Evolutionary conservation across 2,113 vertebrate species (phyloP).

Genomic region (Hemiprocne comata): DNA sequence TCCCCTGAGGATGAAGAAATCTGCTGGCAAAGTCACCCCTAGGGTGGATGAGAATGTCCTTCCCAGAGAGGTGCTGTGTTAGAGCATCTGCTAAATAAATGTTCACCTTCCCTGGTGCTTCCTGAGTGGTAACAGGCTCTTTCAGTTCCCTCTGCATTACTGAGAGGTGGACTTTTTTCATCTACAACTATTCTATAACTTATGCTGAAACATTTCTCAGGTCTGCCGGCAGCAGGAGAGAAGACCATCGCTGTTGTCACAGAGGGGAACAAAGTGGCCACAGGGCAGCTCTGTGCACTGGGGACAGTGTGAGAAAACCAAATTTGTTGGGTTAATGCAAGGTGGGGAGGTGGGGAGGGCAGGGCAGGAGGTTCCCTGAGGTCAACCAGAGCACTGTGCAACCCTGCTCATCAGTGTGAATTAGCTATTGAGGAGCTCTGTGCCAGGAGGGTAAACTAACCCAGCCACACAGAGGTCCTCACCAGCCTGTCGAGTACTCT

Average conservation of each 20-base stretch:
- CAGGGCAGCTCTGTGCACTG: neutral
- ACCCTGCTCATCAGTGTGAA: neutral
- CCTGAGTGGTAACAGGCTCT: neutral
- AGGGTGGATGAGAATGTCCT: neutral
- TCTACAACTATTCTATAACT: neutral
- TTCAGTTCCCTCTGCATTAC: neutral
- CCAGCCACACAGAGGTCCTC: rapidly evolving
- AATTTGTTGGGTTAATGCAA: neutral
- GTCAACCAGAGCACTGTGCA: neutral
- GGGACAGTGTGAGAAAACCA: neutral
- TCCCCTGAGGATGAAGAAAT: conserved; percentile 19
- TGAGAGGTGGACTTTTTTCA: neutral
- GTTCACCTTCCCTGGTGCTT: neutral
- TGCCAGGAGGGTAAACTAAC: neutral
- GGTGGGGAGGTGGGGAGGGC: neutral
- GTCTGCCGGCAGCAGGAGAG: neutral
- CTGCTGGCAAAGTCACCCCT: neutral
- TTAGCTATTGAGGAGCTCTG: neutral
- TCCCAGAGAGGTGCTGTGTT: neutral
- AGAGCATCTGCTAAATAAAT: conserved; percentile 8
- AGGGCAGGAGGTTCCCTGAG: neutral
- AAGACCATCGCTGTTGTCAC: neutral
- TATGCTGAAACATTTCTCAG: neutral
- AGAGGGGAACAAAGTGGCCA: neutral
- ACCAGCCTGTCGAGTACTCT: neutral